phyloP scores from a whole-genome alignment of 2,888 invertebrate genomes.

The Nomada lathburiana region DNA sequence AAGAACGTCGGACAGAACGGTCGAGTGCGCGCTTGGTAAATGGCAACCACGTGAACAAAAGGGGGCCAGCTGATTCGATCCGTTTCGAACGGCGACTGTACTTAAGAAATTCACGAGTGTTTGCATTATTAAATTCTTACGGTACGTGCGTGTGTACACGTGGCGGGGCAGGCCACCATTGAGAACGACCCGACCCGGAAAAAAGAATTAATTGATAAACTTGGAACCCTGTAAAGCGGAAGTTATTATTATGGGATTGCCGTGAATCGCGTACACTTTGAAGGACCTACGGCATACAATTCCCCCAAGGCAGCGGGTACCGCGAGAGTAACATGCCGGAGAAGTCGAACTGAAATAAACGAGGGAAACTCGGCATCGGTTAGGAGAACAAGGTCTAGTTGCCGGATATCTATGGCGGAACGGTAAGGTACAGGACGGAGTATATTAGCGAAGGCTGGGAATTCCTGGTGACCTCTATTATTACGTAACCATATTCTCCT shows the following conservation, averaged over 20 bases:
- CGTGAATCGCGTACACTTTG: constrained; percentile 48
- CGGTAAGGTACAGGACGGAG: constrained; percentile 39
- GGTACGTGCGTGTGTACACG: constrained; percentile 6
- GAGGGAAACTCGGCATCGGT: constrained; percentile 60
- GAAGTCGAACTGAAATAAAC: constrained; percentile 72
- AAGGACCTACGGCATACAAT: constrained; percentile 57
- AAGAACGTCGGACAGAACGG: not conserved
- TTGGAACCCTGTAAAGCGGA: constrained; percentile 39
- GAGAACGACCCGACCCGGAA: not conserved
- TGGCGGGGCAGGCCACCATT: constrained; percentile 11
- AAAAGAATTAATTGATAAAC: constrained; percentile 60
- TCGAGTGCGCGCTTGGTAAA: not conserved
- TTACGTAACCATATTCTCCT: constrained; percentile 49
- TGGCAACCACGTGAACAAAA: not conserved
- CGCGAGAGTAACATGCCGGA: constrained; percentile 35
- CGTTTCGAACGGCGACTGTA: constrained; percentile 1
- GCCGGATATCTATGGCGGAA: constrained; percentile 53
- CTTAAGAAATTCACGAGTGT: constrained; percentile 22
- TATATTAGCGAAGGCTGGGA: constrained; percentile 31
- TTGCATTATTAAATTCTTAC: constrained; percentile 53
- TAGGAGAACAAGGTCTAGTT: constrained; percentile 60
- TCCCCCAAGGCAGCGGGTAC: constrained; percentile 54
- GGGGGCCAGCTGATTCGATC: constrained; percentile 6
- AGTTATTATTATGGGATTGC: constrained; percentile 62
- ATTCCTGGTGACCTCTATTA: constrained; percentile 64